phyloP scores from a whole-genome alignment of 1,140 invertebrate species.

The Bombyx mori region ASM3026992v2 NC_085111.1:8563001-8563500 shows the following conservation, averaged over 20 bases:
- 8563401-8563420: conserved; percentile 64
- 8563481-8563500: conserved; percentile 55
- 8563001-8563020: too few species aligned
- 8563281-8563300: conserved; percentile 54
- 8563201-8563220: too few species aligned
- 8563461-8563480: conserved; percentile 48
- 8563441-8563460: conserved; percentile 61
- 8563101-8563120: too few species aligned
- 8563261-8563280: conserved; percentile 62
- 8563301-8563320: conserved; percentile 65
- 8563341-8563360: conserved; percentile 66
- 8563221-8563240: conserved; percentile 21
- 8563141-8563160: too few species aligned
- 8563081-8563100: too few species aligned
- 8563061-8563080: too few species aligned
- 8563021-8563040: too few species aligned
- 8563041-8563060: too few species aligned
- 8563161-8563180: too few species aligned
- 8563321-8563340: conserved; percentile 65
- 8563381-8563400: conserved; percentile 58
- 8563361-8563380: conserved; percentile 69
- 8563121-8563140: too few species aligned
- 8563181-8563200: too few species aligned
- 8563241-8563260: conserved; percentile 46
- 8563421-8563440: conserved; percentile 58